Evolutionary conservation across 2,888 invertebrate species (phyloP).

Genomic region (Coenonympha arcania): DNA sequence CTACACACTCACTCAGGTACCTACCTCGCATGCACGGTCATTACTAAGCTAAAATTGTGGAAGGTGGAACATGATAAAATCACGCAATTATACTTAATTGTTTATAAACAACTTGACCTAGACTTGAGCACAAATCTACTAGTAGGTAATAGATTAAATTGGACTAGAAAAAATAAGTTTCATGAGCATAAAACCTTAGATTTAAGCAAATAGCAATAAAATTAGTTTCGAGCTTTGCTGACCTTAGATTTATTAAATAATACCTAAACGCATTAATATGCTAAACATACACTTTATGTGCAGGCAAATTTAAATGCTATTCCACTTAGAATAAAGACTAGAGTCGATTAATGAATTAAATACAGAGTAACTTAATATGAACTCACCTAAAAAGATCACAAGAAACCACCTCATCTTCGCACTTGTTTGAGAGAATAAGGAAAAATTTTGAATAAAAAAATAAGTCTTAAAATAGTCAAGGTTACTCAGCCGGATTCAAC

Average conservation of each 20-base stretch:
- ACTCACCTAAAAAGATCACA: slow-evolving; percentile 58
- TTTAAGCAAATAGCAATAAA: background rate
- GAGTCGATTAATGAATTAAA: background rate
- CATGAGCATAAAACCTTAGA: no score
- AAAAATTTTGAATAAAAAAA: slow-evolving; percentile 42
- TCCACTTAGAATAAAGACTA: background rate
- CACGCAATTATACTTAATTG: background rate
- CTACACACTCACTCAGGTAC: no score
- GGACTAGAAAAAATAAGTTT: no score
- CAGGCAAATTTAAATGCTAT: background rate
- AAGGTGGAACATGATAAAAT: background rate
- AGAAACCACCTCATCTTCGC: slow-evolving; percentile 50
- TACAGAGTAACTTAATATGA: background rate
- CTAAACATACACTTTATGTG: background rate
- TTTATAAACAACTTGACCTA: background rate
- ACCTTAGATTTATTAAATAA: no score
- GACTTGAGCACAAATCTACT: no score
- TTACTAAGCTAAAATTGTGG: no score
- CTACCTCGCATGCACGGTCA: no score
- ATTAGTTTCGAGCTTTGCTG: background rate
- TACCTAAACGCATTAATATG: background rate
- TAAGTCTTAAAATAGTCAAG: slow-evolving; percentile 25
- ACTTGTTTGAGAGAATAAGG: slow-evolving; percentile 38
- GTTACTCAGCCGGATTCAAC: slow-evolving; percentile 13
- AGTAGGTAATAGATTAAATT: no score